phyloP scores from a whole-genome alignment of 2,888 invertebrate species.

The Campoplex nolae region DNA sequence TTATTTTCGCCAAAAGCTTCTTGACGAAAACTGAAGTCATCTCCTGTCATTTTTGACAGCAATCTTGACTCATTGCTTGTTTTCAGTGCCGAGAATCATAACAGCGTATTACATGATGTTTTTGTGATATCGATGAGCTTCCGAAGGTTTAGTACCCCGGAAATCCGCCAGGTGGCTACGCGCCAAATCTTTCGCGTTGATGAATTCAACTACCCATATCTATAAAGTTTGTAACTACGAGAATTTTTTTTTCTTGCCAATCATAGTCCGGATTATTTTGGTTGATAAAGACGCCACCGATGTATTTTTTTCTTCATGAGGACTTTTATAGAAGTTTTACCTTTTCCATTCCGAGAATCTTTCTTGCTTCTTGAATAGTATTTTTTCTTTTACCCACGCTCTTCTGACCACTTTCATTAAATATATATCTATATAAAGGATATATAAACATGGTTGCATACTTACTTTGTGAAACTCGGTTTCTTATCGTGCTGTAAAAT shows the following conservation, averaged over 20 bases:
- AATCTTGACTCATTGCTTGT: not conserved
- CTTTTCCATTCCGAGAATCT: not conserved
- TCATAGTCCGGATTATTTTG: not conserved
- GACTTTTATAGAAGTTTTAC: too few relatives aligned
- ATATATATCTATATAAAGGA: not conserved
- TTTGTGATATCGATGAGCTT: not conserved
- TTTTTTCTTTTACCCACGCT: not conserved
- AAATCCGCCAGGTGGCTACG: constrained; percentile 18
- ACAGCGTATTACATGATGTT: not conserved
- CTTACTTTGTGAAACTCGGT: constrained; percentile 44
- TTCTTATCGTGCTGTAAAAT: constrained; percentile 59
- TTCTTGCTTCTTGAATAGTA: not conserved
- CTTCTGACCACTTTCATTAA: not conserved
- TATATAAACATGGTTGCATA: not conserved
- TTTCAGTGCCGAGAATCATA: not conserved
- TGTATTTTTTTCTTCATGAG: too few relatives aligned
- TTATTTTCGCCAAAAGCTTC: constrained; percentile 6
- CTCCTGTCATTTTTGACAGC: constrained; percentile 25
- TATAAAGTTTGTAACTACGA: too few relatives aligned
- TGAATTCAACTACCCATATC: not conserved
- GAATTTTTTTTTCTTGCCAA: not conserved
- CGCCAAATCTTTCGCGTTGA: not conserved
- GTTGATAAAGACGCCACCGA: not conserved
- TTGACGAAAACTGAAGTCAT: constrained; percentile 36
- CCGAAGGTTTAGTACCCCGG: not conserved